Base-by-base conservation (phyloP, 2,797 vertebrate species). In the Chiroxiphia lanceolata region DNA sequence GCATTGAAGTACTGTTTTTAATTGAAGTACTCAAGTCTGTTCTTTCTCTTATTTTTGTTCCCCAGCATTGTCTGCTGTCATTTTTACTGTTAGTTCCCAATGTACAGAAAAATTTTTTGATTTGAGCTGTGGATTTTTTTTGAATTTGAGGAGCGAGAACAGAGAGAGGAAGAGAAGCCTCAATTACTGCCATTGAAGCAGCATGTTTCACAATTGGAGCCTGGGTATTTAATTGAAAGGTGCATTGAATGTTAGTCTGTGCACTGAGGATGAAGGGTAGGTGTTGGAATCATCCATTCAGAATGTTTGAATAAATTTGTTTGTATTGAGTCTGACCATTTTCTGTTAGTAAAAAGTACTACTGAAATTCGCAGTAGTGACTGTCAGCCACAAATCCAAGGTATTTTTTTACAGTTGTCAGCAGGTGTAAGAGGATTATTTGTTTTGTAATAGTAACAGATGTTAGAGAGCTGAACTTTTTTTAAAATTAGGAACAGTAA, bases 371-470 rank as follows among this genome's bases (percentile, higher is more conserved):
- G 13, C 44, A 26, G 34, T 61, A 56, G 53, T 74, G 68, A 60
- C 56, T 79, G 48, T 84, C 54, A 38, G 38, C 60, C 48, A 38
- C 45, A 83, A 64, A 83, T 89, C 60, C 75, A 83, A 40, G 75
- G 54, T 87, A 27, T 47, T 96, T 67, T 67, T 74, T 68, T 87
- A 61, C 53, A 74, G 53, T 7, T 89, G 54, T 77, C 72, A 90
- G 76, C 65, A 69, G 80, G 74, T 83, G 6, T 89, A 87, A 95
- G 83, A 92, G 83, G 86, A 87, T 89, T 96, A 75, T 65, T 94
- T 89, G 79, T 93, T 96, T 87, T 92, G 26, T 94, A 92, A 82
- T 77, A 56, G 70, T 79, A 85, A 34, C 67, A 85, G 44, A 44
- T 84, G 54, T 67, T 40, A 48, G 76, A 75, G 36, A 54, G 31